Base-by-base conservation (phyloP, 2,888 invertebrate genomes). In the Leptinotarsa juncta region DNA sequence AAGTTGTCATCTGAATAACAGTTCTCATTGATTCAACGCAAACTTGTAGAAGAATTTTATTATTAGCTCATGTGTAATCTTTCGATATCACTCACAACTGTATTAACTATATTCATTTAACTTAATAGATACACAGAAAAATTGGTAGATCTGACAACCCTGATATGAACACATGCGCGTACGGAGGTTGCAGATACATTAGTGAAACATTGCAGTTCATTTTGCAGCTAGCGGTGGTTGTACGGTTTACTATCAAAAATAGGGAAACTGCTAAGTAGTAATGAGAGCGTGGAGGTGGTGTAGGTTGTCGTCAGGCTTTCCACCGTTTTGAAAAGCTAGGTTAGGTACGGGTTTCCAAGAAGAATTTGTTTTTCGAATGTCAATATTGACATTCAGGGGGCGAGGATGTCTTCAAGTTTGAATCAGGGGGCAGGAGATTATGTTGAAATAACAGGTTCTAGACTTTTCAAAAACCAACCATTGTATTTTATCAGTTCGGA, bases 381-480 rank as follows among this genome's bases (percentile, higher is more conserved):
- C 62, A 62, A 42, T 32, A 62, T 62, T 62, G 42, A 32, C 62
- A 32, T 5, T 42, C 42, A 12, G 3, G 42, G n/a, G 18, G 7
- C 16, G 16, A 62, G 12, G 2, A 62, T 62, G 62, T 42, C 62
- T 62, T 42, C 62, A 18, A 62, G 62, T 32, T n/a, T 62, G 62
- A 26, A 62, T 62, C 62, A 62, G 62, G 62, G 42, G 42, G 42
- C 62, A 32, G 62, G 42, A 16, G 62, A 62, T 42, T 62, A 62
- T 42, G 16, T 32, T 32, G 32, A 62, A 62, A 62, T 42, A 62
- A 42, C 32, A 32, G 62, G 42, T 16, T 4, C 62, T 16, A 3
- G 32, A n/a, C n/a, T 62, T 42, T 62, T 62, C 62, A 62, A 62
- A 62, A 62, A 62, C n/a, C 26, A 62, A 42, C 26, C 16, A 42